Base-by-base conservation (phyloP, 2,888 invertebrate species). In the Artemia sp. region DNA sequence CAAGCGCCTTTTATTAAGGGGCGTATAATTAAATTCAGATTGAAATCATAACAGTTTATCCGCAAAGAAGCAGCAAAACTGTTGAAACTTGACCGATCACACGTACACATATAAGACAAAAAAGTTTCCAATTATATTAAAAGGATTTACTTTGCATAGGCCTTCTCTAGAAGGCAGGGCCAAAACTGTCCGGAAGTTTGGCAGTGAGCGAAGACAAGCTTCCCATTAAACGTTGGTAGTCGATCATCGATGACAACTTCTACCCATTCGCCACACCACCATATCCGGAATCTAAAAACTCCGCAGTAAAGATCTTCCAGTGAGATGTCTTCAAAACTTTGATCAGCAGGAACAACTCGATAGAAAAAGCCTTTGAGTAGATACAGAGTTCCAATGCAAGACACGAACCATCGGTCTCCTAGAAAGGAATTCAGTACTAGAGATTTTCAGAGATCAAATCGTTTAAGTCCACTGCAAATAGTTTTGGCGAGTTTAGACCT, bases 251-350 rank as follows among this genome's bases (percentile, higher is more conserved):
- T 90, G 68, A 92, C 81, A 52, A 89, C 88, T 77, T 92, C 92
- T 51, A 88, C 85, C 92, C 92, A 93, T 77, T 91, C 89, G 7
- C 92, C 92, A 76, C 90, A 91, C 90, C 92, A 92, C 92, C 92
- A 93, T 38, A 93, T 79, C 0, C 92, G 86, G 79, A 93, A 93
- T 73, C 92, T 85, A 80, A 90, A 91, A 19, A 90, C 85, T 0
- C 91, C 91, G 51, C 73, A 73, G 68, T 74, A 74, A 24, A 71
- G 72, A 38, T 67, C 53, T 12, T 19, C 19, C n/a, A 12, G 24
- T n/a, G 52, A 53, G 24, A 19, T 19, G 52, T 82, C 83, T 70
- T 83, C 84, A 76, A 92, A 86, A 38, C 86, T 85, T 79, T 93
- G 93, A 77, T 92, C 92, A 0, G 91, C 90, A 0, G 92, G 92